phyloP scores from a whole-genome alignment of 2,113 vertebrate species.

The Myiozetetes cayanensis region DNA sequence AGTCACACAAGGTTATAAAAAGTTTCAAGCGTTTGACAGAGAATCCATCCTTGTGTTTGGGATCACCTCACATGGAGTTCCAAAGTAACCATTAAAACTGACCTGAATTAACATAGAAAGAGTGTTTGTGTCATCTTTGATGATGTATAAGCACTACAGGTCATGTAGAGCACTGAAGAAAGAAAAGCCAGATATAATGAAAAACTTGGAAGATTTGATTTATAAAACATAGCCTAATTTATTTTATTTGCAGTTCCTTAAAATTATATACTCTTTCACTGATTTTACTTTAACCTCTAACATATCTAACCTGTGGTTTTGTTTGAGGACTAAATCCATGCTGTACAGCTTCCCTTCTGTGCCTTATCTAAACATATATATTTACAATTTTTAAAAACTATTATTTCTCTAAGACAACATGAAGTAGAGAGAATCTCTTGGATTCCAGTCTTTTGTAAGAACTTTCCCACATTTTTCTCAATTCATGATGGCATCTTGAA shows the following conservation, averaged over 20 bases:
- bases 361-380: background rate
- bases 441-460: background rate
- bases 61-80: rapidly evolving
- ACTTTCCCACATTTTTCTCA: background rate
- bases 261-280: background rate
- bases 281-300: background rate
- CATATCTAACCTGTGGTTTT: background rate
- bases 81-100: background rate
- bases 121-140: background rate
- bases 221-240: background rate
- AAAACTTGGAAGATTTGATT: background rate
- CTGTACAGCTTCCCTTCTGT: background rate
- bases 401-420: background rate
- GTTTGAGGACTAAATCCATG: background rate
- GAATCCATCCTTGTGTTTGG: background rate
- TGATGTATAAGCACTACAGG: background rate
- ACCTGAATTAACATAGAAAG: background rate
- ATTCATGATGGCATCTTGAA: background rate
- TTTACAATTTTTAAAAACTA: background rate
- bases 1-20: background rate
- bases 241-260: background rate
- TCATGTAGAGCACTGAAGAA: background rate
- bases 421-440: background rate
- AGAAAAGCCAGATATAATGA: background rate
- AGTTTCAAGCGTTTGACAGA: background rate